phyloP scores from a whole-genome alignment of 2,888 invertebrate genomes.

The Drosophila phalerata region DNA sequence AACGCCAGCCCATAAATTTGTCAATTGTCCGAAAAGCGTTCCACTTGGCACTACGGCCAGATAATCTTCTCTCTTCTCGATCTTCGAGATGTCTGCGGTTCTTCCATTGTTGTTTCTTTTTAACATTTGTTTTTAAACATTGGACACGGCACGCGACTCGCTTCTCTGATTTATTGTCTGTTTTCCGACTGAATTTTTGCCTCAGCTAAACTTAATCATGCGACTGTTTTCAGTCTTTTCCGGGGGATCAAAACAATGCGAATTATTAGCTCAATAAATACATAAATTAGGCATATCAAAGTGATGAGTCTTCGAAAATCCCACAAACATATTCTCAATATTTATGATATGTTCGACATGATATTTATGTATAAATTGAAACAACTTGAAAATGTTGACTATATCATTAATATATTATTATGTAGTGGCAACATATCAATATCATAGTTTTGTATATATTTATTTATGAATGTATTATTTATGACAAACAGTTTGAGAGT shows the following conservation, averaged over 20 bases:
- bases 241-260: conserved; percentile 33
- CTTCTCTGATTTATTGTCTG: conserved; percentile 70
- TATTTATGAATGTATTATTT: conserved; percentile 31
- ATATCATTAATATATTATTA: conserved; percentile 43
- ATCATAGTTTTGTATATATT: conserved; percentile 11
- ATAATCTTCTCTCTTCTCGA: neutral
- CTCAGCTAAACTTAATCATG: conserved; percentile 18
- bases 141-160: conserved; percentile 63
- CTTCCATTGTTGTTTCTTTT: conserved; percentile 23
- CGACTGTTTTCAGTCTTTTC: conserved; percentile 5
- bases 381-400: neutral
- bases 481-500: conserved; percentile 28
- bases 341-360: conserved; percentile 41
- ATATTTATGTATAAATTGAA: conserved; percentile 19
- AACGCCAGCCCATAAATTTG: conserved; percentile 55
- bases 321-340: conserved; percentile 9
- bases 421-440: conserved; percentile 28
- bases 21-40: conserved; percentile 47
- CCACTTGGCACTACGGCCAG: conserved; percentile 55
- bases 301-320: conserved; percentile 12
- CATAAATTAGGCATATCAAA: conserved; percentile 20
- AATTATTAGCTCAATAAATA: conserved; percentile 31
- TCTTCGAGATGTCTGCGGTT: neutral
- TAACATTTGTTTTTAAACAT: conserved; percentile 28
- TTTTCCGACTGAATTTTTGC: conserved; percentile 41